Evolutionary conservation across 2,888 invertebrate species (phyloP).

Genomic region (Calameuta idolon): DNA sequence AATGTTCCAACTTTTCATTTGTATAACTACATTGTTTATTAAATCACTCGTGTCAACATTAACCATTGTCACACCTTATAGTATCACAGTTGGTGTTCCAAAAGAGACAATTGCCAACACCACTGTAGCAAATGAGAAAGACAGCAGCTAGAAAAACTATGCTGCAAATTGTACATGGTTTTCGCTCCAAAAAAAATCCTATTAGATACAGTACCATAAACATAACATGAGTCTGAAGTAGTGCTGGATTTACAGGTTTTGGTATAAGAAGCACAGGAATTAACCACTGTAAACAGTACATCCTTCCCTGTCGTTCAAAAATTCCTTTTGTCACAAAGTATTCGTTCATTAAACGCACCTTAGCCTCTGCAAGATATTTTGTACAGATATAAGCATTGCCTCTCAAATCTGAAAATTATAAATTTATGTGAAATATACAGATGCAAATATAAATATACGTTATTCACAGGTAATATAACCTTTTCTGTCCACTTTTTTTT

Average conservation of each 20-base stretch:
- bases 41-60: conserved; percentile 23
- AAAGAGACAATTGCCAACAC: conserved; percentile 93
- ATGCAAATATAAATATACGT: too few relatives aligned
- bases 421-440: too few relatives aligned
- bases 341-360: too few relatives aligned
- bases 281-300: conserved; percentile 98
- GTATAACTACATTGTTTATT: too few relatives aligned
- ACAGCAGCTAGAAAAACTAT: conserved; percentile 94
- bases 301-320: conserved; percentile 57
- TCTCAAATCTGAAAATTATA: too few relatives aligned
- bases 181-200: conserved; percentile 96
- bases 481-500: too few relatives aligned
- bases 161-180: conserved; percentile 97
- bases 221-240: conserved; percentile 96
- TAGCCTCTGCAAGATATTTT: too few relatives aligned
- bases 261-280: conserved; percentile 97
- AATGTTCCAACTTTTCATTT: too few relatives aligned
- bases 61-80: conserved; percentile 58
- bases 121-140: conserved; percentile 95
- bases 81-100: conserved; percentile 86
- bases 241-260: conserved; percentile 95
- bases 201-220: conserved; percentile 96
- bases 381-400: too few relatives aligned
- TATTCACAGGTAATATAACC: too few relatives aligned
- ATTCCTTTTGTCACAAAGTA: too few relatives aligned